These are phyloP conservation scores for Ligdia adustata DNA, from an alignment of 2,888 invertebrate species.

Conservation along the genomic window DNA sequence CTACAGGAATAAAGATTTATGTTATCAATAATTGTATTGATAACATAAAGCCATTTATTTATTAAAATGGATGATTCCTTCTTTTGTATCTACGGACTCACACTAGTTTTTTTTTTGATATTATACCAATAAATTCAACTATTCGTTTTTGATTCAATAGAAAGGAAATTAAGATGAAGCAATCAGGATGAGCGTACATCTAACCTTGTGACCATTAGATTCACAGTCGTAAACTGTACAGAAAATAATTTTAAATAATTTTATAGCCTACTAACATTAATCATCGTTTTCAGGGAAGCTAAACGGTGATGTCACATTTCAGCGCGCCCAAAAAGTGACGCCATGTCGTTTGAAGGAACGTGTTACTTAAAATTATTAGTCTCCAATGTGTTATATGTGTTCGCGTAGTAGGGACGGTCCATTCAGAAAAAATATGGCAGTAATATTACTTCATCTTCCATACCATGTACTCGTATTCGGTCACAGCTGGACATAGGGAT, in stretches of 20 bases:
- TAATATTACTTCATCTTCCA: too few relatives aligned
- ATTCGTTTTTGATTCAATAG: background rate
- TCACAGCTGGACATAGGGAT: too few relatives aligned
- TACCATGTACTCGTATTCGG: background rate
- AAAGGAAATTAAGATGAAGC: background rate
- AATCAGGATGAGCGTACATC: background rate
- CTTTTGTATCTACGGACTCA: background rate
- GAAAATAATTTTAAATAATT: background rate
- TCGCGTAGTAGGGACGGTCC: too few relatives aligned
- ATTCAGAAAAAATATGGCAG: too few relatives aligned
- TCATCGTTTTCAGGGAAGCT: conserved; percentile 12
- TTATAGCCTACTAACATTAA: conserved; percentile 1
- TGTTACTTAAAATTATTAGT: background rate
- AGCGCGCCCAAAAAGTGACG: conserved; percentile 11
- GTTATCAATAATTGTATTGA: too few relatives aligned
- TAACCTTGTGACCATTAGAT: background rate
- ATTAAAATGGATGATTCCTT: too few relatives aligned
- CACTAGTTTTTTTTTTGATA: background rate
- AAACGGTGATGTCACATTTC: conserved; percentile 20
- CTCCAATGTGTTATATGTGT: too few relatives aligned
- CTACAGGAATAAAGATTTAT: too few relatives aligned
- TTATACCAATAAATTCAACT: background rate
- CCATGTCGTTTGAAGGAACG: conserved; percentile 7
- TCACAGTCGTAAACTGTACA: background rate
- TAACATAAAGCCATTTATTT: too few relatives aligned